These are phyloP conservation scores for Halictus quadricinctus DNA, from an alignment of 2,888 invertebrate species.

Conservation along the genomic window DNA sequence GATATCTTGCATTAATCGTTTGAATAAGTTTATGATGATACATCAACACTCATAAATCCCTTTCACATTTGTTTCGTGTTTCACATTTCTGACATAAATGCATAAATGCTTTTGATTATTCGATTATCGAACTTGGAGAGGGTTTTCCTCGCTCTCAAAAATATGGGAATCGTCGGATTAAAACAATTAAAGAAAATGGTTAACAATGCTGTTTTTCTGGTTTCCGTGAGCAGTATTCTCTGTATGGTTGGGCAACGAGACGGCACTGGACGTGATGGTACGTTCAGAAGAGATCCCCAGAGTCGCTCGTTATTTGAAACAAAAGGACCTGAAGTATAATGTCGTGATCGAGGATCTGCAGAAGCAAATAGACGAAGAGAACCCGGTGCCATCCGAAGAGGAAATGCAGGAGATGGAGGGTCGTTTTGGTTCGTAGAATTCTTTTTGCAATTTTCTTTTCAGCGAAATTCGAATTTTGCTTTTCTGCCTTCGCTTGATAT, in stretches of 20 bases:
- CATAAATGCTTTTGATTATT: too few relatives aligned
- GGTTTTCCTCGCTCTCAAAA: not conserved
- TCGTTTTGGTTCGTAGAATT: slow-evolving; percentile 83
- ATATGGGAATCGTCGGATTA: not conserved
- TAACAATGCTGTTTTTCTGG: not conserved
- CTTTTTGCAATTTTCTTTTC: not conserved
- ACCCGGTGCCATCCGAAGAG: slow-evolving; percentile 85
- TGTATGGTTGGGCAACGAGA: slow-evolving; percentile 87
- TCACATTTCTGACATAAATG: too few relatives aligned
- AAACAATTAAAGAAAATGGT: not conserved
- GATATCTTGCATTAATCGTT: too few relatives aligned
- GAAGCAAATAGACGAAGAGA: slow-evolving; percentile 90
- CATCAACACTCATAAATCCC: too few relatives aligned
- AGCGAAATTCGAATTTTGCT: slow-evolving; percentile 4
- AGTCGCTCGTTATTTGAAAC: slow-evolving; percentile 86
- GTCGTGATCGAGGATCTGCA: slow-evolving; percentile 92
- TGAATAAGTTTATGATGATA: too few relatives aligned
- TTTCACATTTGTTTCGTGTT: too few relatives aligned
- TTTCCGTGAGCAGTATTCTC: slow-evolving; percentile 78
- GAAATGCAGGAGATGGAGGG: slow-evolving; percentile 87
- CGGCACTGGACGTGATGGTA: slow-evolving; percentile 88
- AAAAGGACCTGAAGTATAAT: slow-evolving; percentile 86
- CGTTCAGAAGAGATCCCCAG: slow-evolving; percentile 86
- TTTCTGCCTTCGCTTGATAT: slow-evolving; percentile 22
- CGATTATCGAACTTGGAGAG: not conserved